A percentile compares a stretch with the other conserved stretches of the same genome.
Conservation (phyloP, 1,140 invertebrate species). For the Achroia grisella region DNA sequence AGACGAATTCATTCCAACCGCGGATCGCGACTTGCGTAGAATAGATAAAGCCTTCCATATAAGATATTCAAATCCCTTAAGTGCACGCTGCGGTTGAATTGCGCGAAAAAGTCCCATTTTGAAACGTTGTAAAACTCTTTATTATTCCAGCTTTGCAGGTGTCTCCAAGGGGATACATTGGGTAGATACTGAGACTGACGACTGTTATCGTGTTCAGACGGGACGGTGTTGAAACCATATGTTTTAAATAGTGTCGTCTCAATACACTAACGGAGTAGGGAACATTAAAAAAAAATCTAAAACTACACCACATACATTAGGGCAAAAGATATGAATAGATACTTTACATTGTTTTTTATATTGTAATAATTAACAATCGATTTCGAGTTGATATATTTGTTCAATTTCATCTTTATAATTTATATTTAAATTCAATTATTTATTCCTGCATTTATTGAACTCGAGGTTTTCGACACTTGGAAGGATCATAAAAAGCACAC, state of each 20-base stretch:
- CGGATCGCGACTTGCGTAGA: slow-evolving; percentile 40
- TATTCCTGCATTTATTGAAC: too few species aligned
- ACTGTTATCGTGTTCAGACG: slow-evolving; percentile 19
- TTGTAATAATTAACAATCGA: too few species aligned
- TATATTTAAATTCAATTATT: too few species aligned
- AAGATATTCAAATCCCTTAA: slow-evolving; percentile 73
- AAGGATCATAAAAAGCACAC: too few species aligned
- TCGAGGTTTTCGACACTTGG: too few species aligned
- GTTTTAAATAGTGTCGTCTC: slow-evolving; percentile 8
- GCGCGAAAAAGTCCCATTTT: slow-evolving; percentile 70
- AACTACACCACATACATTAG: too few species aligned
- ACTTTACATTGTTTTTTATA: too few species aligned
- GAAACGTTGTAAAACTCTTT: slow-evolving; percentile 69
- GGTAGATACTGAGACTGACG: slow-evolving; percentile 33
- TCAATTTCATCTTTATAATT: too few species aligned
- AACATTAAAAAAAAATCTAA: too few species aligned
- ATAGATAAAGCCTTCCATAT: slow-evolving; percentile 64
- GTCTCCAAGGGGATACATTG: slow-evolving; percentile 46
- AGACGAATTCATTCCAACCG: slow-evolving; percentile 30
- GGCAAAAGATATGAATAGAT: too few species aligned
- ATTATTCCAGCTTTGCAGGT: slow-evolving; percentile 68
- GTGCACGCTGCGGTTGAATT: slow-evolving; percentile 69
- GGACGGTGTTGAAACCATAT: slow-evolving; percentile 22
- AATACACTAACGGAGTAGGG: too few species aligned
- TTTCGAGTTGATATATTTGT: too few species aligned